phyloP scores from a whole-genome alignment of 2,888 invertebrate genomes.

The Dichetophora obliterata region DNA sequence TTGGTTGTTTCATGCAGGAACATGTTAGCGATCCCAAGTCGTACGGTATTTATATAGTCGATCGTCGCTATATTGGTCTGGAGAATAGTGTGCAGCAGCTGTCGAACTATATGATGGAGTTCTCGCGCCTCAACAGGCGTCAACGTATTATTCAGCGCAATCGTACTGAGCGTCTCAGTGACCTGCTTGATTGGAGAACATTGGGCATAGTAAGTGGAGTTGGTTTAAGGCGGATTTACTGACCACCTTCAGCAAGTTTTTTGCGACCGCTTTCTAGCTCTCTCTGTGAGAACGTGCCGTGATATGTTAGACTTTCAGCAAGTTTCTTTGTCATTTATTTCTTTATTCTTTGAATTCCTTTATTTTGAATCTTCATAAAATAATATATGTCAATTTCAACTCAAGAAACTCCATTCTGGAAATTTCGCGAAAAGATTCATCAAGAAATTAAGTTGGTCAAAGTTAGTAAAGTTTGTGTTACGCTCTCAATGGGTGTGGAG shows the following conservation, averaged over 20 bases:
- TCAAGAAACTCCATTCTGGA: no score
- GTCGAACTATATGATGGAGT: constrained; percentile 93
- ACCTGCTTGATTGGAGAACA: constrained; percentile 98
- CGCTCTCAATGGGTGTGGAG: no score
- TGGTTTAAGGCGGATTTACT: no score
- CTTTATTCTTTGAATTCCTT: no score
- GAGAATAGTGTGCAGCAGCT: constrained; percentile 94
- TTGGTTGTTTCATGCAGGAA: constrained; percentile 98
- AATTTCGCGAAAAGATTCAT: no score
- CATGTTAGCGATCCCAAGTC: constrained; percentile 98
- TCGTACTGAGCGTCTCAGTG: constrained; percentile 95
- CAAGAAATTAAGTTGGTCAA: no score
- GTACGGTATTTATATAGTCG: constrained; percentile 98
- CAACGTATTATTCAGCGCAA: constrained; percentile 99
- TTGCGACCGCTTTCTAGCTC: no score
- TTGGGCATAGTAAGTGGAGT: constrained; percentile 88
- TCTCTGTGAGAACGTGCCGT: no score
- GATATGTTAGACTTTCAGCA: neutral
- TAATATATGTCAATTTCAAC: no score
- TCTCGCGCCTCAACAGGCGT: constrained; percentile 87
- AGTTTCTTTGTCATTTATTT: neutral
- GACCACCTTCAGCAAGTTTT: no score
- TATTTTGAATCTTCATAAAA: no score
- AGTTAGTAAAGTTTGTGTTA: no score
- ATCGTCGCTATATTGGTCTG: constrained; percentile 88